Conservation (phyloP, 2,797 vertebrate species). For the Acanthurus leucopareius region DNA sequence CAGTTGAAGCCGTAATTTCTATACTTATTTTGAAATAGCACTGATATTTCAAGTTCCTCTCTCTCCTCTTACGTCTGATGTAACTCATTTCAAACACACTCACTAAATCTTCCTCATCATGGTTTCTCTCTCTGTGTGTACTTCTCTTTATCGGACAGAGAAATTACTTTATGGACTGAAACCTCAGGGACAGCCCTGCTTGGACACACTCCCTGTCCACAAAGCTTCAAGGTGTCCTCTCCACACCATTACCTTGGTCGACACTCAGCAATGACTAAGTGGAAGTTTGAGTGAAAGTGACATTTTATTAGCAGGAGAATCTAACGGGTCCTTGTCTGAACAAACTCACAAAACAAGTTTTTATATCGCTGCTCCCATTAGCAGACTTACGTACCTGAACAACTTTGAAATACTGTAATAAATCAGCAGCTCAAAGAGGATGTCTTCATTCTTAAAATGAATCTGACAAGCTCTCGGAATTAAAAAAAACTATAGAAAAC, state of each 20-base stretch:
- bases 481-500: neutral
- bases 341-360: conserved; percentile 55
- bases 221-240: conserved; percentile 78
- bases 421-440: conserved; percentile 35
- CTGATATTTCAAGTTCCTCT: neutral
- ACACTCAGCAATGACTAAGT: conserved; percentile 62
- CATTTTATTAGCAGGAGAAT: conserved; percentile 65
- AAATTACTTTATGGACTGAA: conserved; percentile 22
- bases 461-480: neutral
- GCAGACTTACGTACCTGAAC: conserved; percentile 18
- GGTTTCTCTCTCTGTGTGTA: conserved; percentile 8
- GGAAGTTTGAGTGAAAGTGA: conserved; percentile 66
- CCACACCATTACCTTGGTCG: conserved; percentile 69
- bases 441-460: neutral
- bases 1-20: neutral
- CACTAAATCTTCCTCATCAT: neutral
- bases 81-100: conserved; percentile 6
- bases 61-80: neutral
- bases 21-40: neutral
- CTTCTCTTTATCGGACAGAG: conserved; percentile 16
- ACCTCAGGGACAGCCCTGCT: conserved; percentile 42
- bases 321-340: conserved; percentile 53
- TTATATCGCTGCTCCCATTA: conserved; percentile 21
- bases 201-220: conserved; percentile 57
- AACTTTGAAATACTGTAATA: conserved; percentile 21